These are phyloP conservation scores for Phacellophora camtschatica DNA, from an alignment of 30 jellyfish, hydroid and myxozoan genomes.

Conservation along the genomic window DNA sequence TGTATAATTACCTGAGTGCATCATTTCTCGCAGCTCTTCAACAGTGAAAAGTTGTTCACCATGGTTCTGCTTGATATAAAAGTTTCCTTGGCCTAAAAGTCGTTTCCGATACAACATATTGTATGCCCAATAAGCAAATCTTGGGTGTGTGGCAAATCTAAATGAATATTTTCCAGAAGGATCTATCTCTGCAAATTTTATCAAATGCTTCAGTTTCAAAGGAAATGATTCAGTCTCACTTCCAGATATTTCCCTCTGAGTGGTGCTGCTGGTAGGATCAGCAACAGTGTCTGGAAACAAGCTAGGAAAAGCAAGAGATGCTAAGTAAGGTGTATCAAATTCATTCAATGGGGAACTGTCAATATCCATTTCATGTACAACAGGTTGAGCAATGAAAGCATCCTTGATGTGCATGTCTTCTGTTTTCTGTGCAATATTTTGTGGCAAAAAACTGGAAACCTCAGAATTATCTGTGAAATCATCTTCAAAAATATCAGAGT, in stretches of 20 bases:
- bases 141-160: slow-evolving; percentile 62
- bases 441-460: slow-evolving; percentile 12
- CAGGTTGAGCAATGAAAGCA: not conserved
- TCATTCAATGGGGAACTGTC: slow-evolving; percentile 42
- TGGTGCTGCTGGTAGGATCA: slow-evolving; percentile 23
- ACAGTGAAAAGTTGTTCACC: slow-evolving; percentile 10
- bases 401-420: slow-evolving; percentile 33
- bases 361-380: slow-evolving; percentile 14
- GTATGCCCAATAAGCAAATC: slow-evolving; percentile 56
- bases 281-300: slow-evolving; percentile 46
- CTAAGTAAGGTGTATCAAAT: slow-evolving; percentile 15
- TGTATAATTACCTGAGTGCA: not conserved
- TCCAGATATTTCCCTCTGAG: slow-evolving; percentile 5
- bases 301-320: slow-evolving; percentile 32
- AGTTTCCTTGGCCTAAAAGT: slow-evolving; percentile 40
- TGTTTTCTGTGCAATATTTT: not conserved
- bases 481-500: not conserved
- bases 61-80: slow-evolving; percentile 38
- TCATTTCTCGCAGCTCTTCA: slow-evolving; percentile 38
- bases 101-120: slow-evolving; percentile 50
- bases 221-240: slow-evolving; percentile 20
- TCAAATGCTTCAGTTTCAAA: slow-evolving; percentile 32
- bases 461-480: not conserved
- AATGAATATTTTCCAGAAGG: not conserved
- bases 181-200: slow-evolving; percentile 49